Conservation (phyloP, 2,797 vertebrate species). For the Stomatorhinus walkeri region DNA sequence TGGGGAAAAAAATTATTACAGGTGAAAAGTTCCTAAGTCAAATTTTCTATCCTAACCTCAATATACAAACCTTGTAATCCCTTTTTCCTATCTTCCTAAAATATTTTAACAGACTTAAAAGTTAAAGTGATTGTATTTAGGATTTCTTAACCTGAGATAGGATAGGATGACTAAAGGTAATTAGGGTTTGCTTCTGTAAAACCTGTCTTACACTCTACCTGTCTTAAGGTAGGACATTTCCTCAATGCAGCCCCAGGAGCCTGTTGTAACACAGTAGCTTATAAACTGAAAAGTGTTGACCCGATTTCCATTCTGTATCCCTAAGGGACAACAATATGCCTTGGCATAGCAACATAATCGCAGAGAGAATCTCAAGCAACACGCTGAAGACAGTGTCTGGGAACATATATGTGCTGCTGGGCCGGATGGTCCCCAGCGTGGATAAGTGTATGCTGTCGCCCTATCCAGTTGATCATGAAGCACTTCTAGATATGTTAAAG, state of each 20-base stretch:
- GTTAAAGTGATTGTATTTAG: neutral
- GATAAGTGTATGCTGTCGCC: constrained; percentile 21
- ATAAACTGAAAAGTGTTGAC: neutral
- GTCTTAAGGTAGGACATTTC: neutral
- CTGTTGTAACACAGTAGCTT: neutral
- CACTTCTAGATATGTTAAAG: neutral
- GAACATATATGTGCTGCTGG: constrained; percentile 55
- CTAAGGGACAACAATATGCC: constrained; percentile 50
- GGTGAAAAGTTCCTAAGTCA: neutral
- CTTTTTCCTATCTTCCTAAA: neutral
- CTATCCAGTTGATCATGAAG: neutral
- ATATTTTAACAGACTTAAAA: neutral
- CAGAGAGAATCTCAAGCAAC: constrained; percentile 49
- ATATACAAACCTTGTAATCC: neutral
- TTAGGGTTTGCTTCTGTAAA: neutral
- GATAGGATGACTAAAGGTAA: neutral
- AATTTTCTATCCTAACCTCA: neutral
- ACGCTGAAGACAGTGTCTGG: constrained; percentile 55
- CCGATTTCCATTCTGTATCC: neutral
- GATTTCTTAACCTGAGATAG: neutral
- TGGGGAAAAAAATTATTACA: neutral
- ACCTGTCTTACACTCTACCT: neutral
- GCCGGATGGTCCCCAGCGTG: constrained; percentile 47
- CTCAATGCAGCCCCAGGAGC: neutral
- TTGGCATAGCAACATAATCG: constrained; percentile 65